Conservation (phyloP, 2,113 vertebrate genomes). For the Channa maculata region DNA sequence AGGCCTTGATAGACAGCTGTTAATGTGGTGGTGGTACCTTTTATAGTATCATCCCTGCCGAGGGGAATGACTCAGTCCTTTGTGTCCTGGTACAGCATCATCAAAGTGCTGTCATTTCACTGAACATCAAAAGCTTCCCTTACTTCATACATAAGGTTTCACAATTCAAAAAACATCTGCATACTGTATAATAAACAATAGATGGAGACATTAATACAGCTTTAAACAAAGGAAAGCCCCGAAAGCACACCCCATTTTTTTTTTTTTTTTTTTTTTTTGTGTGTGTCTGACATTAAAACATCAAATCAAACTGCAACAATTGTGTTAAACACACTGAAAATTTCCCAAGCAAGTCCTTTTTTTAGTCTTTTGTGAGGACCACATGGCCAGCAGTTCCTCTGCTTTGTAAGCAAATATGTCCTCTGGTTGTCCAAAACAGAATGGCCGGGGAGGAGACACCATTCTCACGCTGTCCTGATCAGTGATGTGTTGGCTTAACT, state of each 20-base stretch:
- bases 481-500: neutral
- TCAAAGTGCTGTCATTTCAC: conserved; percentile 24
- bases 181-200: conserved; percentile 35
- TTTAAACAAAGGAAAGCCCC: conserved; percentile 37
- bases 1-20: conserved; percentile 34
- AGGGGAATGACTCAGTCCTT: conserved; percentile 50
- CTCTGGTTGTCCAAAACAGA: conserved; percentile 11
- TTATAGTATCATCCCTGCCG: conserved; percentile 20
- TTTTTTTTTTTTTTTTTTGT: no score
- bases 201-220: conserved; percentile 56
- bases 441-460: neutral
- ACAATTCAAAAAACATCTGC: conserved; percentile 28
- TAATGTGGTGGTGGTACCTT: conserved; percentile 15
- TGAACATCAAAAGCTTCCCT: conserved; percentile 25
- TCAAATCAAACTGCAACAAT: conserved; percentile 34
- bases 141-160: neutral
- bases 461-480: neutral
- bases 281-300: conserved; percentile 43
- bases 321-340: conserved; percentile 39
- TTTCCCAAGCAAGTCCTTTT: conserved; percentile 8
- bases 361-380: conserved; percentile 22
- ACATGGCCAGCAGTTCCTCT: neutral
- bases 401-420: conserved; percentile 10
- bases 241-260: conserved; percentile 7
- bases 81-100: conserved; percentile 9